phyloP scores from a whole-genome alignment of 2,888 invertebrate species.

The Rhyacophila evoluta region DNA sequence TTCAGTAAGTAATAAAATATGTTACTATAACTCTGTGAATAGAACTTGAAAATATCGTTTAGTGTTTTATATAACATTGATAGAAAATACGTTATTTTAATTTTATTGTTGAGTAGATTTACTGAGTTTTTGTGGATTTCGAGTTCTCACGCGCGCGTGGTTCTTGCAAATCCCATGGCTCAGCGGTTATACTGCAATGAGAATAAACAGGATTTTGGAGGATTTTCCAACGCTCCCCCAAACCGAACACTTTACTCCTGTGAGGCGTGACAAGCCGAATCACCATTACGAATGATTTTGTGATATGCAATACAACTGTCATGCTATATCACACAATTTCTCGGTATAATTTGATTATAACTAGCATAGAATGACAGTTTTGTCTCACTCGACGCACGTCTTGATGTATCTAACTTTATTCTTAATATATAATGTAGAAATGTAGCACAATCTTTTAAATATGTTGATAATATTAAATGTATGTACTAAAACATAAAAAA shows the following conservation, averaged over 20 bases:
- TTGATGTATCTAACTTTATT: no score
- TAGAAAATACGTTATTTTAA: no score
- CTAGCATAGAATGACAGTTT: not conserved
- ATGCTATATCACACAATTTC: not conserved
- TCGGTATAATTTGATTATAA: not conserved
- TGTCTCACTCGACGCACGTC: no score
- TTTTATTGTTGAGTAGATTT: not conserved
- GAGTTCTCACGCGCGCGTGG: not conserved
- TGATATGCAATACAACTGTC: not conserved
- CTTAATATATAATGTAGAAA: no score
- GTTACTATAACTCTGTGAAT: no score
- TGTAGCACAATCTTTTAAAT: no score
- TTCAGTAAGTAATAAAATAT: no score
- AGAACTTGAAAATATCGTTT: no score
- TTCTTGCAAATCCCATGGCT: constrained; percentile 30
- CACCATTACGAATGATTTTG: constrained; percentile 35
- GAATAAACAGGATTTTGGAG: constrained; percentile 44
- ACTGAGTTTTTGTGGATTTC: not conserved
- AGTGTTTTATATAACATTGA: no score
- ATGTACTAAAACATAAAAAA: no score
- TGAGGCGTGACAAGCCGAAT: constrained; percentile 42
- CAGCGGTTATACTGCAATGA: constrained; percentile 29
- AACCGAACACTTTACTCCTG: not conserved
- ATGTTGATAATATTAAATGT: no score
- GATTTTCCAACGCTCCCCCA: not conserved